phyloP scores from a whole-genome alignment of 2,113 vertebrate species.

The Bothrops jararaca region DNA sequence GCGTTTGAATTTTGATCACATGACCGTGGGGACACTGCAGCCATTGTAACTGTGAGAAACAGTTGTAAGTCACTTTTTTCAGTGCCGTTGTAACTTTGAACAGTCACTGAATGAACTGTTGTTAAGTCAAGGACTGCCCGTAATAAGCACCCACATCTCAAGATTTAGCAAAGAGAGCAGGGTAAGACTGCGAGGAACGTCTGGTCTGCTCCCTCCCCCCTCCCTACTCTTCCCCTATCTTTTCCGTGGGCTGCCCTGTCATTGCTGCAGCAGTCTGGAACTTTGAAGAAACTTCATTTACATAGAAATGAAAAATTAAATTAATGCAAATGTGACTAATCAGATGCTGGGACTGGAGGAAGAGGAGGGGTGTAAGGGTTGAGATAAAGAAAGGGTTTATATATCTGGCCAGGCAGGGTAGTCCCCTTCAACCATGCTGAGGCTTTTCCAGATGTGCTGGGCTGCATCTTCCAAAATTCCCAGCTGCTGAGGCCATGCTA shows the following conservation, averaged over 20 bases:
- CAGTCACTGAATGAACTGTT: neutral
- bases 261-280: conserved; percentile 2
- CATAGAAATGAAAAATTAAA: conserved; percentile 57
- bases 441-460: neutral
- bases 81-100: neutral
- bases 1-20: neutral
- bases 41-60: neutral
- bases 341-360: conserved; percentile 2
- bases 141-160: neutral
- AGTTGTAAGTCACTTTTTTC: neutral
- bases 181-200: neutral
- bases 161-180: neutral
- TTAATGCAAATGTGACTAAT: conserved; percentile 52
- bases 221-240: too few species aligned
- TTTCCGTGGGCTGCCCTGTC: neutral
- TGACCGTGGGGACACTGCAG: neutral
- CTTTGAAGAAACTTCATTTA: conserved; percentile 43
- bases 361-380: neutral
- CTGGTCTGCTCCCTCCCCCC: neutral
- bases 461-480: neutral
- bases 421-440: neutral
- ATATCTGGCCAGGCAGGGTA: neutral
- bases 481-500: neutral
- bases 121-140: neutral
- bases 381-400: neutral